Conservation (phyloP, 2,797 vertebrate species). For the Dryobates pubescens region DNA sequence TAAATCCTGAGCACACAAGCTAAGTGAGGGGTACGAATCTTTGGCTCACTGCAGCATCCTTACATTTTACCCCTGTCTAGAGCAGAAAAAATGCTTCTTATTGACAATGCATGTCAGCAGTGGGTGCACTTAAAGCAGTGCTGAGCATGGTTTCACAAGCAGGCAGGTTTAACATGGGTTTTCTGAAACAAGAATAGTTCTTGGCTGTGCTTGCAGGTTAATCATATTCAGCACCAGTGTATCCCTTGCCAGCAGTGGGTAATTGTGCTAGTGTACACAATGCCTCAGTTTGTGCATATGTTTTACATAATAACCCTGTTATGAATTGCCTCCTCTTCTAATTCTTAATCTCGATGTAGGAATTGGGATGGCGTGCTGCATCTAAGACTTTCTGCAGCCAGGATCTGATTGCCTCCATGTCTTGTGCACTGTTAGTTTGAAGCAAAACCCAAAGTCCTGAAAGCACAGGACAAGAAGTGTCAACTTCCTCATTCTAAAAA, state of each 20-base stretch:
- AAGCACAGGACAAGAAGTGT: background rate
- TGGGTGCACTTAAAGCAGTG: background rate
- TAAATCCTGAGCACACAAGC: conserved; percentile 10
- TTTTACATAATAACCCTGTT: conserved; percentile 21
- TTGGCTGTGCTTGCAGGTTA: conserved; percentile 46
- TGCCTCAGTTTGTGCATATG: background rate
- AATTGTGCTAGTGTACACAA: conserved; percentile 22
- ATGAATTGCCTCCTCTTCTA: background rate
- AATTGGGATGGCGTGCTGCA: rapidly evolving
- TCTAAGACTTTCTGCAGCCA: background rate
- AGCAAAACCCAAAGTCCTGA: background rate
- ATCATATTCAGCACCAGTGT: conserved; percentile 24
- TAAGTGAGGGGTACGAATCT: background rate
- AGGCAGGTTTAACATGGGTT: conserved; percentile 2
- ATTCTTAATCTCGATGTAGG: background rate
- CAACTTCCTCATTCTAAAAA: background rate
- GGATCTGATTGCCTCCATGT: background rate
- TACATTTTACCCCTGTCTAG: background rate
- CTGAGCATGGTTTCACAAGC: background rate
- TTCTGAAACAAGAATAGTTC: conserved; percentile 31
- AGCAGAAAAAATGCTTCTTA: conserved; percentile 13
- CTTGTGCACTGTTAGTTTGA: background rate
- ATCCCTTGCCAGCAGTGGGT: conserved; percentile 11
- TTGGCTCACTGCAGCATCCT: background rate
- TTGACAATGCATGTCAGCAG: background rate